Conservation (phyloP, 2,797 vertebrate genomes). For the Aulostomus chinensis region DNA sequence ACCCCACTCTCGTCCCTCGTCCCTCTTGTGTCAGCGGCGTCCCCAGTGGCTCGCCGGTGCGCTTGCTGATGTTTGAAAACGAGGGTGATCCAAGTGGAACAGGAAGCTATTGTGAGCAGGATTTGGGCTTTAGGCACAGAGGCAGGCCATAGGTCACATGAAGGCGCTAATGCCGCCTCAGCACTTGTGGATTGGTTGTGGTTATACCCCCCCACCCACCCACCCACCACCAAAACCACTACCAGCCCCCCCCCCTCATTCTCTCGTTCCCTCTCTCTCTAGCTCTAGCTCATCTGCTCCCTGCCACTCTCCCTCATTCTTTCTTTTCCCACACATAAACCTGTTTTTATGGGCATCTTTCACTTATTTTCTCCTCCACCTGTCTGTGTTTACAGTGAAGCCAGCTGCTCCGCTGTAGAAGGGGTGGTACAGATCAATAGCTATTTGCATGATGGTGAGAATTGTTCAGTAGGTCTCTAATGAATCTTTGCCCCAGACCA, state of each 20-base stretch:
- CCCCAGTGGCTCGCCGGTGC: slow-evolving; percentile 64
- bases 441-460: slow-evolving; percentile 71
- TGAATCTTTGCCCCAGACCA: slow-evolving; percentile 78
- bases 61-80: slow-evolving; percentile 79
- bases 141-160: slow-evolving; percentile 84
- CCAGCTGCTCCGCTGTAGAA: slow-evolving; percentile 53
- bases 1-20: slow-evolving; percentile 46
- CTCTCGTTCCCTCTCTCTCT: slow-evolving; percentile 1
- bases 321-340: slow-evolving; percentile 6
- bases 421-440: slow-evolving; percentile 66
- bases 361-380: slow-evolving; percentile 45
- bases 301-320: not conserved
- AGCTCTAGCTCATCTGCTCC: slow-evolving; percentile 15
- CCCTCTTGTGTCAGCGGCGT: slow-evolving; percentile 67
- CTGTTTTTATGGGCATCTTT: slow-evolving; percentile 24
- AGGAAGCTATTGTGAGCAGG: slow-evolving; percentile 86
- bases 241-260: slow-evolving; percentile 4
- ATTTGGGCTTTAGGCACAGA: slow-evolving; percentile 85
- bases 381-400: slow-evolving; percentile 59
- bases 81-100: slow-evolving; percentile 83
- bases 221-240: too few species aligned
- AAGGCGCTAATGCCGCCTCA: slow-evolving; percentile 83
- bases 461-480: slow-evolving; percentile 81
- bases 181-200: slow-evolving; percentile 78
- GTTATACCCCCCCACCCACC: slow-evolving; percentile 43